Base-by-base conservation (phyloP, 2,797 vertebrate genomes). In the Neosilurus mollespiculum region DNA sequence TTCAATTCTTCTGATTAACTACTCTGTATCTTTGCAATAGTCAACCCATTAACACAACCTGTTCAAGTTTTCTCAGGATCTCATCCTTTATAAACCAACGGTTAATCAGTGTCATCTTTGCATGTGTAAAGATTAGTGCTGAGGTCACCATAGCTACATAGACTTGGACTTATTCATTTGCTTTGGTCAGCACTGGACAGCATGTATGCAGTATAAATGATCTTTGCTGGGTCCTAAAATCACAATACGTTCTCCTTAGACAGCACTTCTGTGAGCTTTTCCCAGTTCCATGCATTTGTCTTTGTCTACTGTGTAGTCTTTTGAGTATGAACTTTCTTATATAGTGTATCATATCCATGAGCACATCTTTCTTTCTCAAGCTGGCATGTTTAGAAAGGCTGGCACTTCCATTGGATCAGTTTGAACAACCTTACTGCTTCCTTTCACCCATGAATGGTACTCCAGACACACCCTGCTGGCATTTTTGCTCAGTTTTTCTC, bases 401-500 rank as follows among this genome's bases (percentile, higher is more conserved):
- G 43, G 3, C 43, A 71, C 43, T 43, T 71, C n/a, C 51, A 14
- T 24, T 54, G 16, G 71, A 73, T 26, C 15, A 54, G 51, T 15
- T 56, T 18, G 24, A 51, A 26, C 14, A 54, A 18, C 1, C 22
- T 51, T n/a, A 71, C 20, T 26, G 14, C 8, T 26, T 18, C 67
- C 43, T 30, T 14, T 73, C 71, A 56, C n/a, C n/a, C 49, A 26
- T 72, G 49, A 72, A 72, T 72, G 70, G 26, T n/a, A n/a, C 18
- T 70, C 49, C 37, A 71, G 49, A 54, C 71, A 54, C 49, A 30
- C 71, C 49, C 69, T 51, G 69, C 37, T 70, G 67, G 43, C 20
- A 12, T 69, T 66, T 66, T 12, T 49, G 49, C n/a, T 70, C 67
- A 49, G 0, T 49, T 70, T 49, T 51, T 37, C 37, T 2, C 15